A percentile compares a stretch with the other conserved stretches of the same genome.
These are phyloP conservation scores for Ptiloglossa arizonensis DNA, from an alignment of 1,140 invertebrate genomes.

Conservation along the genomic window DNA sequence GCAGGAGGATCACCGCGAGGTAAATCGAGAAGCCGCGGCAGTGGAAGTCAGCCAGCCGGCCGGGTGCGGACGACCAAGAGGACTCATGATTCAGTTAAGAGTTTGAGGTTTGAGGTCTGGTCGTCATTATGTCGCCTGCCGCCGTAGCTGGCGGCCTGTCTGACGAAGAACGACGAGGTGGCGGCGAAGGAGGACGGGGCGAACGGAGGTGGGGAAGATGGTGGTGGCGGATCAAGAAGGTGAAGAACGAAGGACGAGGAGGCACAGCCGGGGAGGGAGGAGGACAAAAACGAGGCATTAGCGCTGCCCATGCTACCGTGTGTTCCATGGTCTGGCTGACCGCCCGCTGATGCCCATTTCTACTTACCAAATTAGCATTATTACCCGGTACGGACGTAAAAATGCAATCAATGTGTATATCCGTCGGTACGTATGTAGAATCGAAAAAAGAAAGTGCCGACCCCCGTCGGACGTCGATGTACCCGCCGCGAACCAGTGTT, in stretches of 20 bases:
- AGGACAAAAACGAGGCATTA: conserved; percentile 79
- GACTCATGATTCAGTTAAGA: conserved; percentile 75
- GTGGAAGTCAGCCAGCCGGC: conserved; percentile 42
- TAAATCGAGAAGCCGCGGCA: conserved; percentile 66
- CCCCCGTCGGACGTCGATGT: conserved; percentile 55
- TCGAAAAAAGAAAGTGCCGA: conserved; percentile 66
- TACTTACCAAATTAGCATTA: conserved; percentile 80
- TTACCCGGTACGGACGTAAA: conserved; percentile 73
- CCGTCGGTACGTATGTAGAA: conserved; percentile 54
- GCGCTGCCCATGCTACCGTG: conserved; percentile 75
- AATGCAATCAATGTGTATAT: conserved; percentile 77
- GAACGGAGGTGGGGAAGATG: conserved; percentile 29
- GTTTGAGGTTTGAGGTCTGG: conserved; percentile 75
- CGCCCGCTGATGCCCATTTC: conserved; percentile 78
- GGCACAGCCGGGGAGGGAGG: conserved; percentile 47
- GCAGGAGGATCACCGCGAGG: conserved; percentile 52
- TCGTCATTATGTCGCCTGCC: conserved; percentile 73
- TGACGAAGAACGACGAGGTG: conserved; percentile 55
- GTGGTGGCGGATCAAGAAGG: conserved; percentile 26
- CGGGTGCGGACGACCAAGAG: conserved; percentile 61
- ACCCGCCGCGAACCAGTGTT: conserved; percentile 63
- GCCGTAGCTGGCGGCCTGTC: conserved; percentile 64
- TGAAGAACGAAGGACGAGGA: conserved; percentile 29
- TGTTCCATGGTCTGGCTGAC: conserved; percentile 67
- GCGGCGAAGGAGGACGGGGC: conserved; percentile 26